Base-by-base conservation (phyloP, 2,113 vertebrate species). In the Bujurquina vittata region DNA sequence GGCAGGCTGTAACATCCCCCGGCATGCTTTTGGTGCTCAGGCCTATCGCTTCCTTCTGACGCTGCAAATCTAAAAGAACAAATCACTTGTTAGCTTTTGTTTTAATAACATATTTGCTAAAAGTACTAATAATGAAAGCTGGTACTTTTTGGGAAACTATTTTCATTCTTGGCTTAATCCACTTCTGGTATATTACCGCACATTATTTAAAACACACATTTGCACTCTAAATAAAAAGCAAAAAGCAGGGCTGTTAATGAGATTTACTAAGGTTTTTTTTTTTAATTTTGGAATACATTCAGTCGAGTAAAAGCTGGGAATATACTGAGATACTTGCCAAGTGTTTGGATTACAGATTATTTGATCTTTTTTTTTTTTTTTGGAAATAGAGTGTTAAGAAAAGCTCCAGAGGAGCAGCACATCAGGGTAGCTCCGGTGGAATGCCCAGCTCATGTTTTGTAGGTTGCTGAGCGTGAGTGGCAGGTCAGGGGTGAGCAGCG, bases 401-500 rank as follows among this genome's bases (percentile, higher is more conserved):
- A 69, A 57, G n/a, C 77, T 57, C 40, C 49, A 26, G 59, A 14
- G n/a, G 1, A 46, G 59, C n/a, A 52, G 7, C 10, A 77, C 57
- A 62, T n/a, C 31, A 65, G 33, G 56, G 7, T 6, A 69, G 57
- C 17, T 26, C 33, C 1, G 11, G 17, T 67, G 77, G 79, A 91
- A 88, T 80, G 62, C 22, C 80, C 57, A 31, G 61, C 73, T 81
- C 3, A 1, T 59, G 88, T 88, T 79, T 84, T 85, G 78, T 43
- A 77, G 79, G 26, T 58, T 72, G 63, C 75, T 77, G 80, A 73
- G 43, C 83, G 79, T 85, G 80, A 75, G 80, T 63, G 75, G 46
- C 37, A 87, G 91, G 89, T 92, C 90, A 85, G 62, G 85, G 90
- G 92, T 90, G 87, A 91, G 67, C 79, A 3, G 63, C 55, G 67